These are phyloP conservation scores for Dicranocentrus wangi DNA, from an alignment of 2,888 invertebrate species.

Conservation along the genomic window DNA sequence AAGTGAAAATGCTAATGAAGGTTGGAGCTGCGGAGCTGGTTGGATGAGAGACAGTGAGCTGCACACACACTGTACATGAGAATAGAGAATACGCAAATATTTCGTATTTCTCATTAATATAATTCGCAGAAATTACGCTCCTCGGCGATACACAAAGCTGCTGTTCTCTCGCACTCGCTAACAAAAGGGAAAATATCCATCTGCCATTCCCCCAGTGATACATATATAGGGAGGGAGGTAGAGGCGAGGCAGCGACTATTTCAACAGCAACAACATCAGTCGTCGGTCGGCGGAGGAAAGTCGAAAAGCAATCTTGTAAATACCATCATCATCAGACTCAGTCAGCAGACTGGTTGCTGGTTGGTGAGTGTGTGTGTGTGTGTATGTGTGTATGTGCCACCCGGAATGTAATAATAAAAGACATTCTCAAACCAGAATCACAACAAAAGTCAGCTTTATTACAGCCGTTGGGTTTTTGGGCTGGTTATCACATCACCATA, in stretches of 20 bases:
- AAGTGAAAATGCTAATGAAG: too few relatives aligned
- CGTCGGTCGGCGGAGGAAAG: constrained; percentile 27
- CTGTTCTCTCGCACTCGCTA: neutral
- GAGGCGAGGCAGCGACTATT: too few relatives aligned
- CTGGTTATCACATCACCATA: constrained; percentile 46
- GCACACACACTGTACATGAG: too few relatives aligned
- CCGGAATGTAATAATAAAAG: constrained; percentile 54
- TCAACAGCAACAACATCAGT: constrained; percentile 10
- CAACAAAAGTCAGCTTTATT: constrained; percentile 57
- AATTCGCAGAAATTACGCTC: constrained; percentile 28
- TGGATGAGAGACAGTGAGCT: too few relatives aligned
- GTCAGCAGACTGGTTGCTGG: too few relatives aligned
- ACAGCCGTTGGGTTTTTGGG: constrained; percentile 47
- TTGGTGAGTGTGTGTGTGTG: too few relatives aligned
- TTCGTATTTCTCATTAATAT: constrained; percentile 36
- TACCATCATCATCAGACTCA: constrained; percentile 28
- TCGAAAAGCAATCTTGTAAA: constrained; percentile 52
- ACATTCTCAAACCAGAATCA: constrained; percentile 53
- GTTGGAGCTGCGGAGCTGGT: too few relatives aligned
- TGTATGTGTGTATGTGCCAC: constrained; percentile 3
- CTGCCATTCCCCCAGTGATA: neutral
- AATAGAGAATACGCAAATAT: too few relatives aligned
- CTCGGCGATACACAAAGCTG: constrained; percentile 1
- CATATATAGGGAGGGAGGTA: neutral
- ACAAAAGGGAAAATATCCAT: neutral